A percentile compares a stretch with the other conserved stretches of the same genome.
Evolutionary conservation across 2,888 invertebrate species (phyloP).

Genomic region (Andrena minutula): DNA sequence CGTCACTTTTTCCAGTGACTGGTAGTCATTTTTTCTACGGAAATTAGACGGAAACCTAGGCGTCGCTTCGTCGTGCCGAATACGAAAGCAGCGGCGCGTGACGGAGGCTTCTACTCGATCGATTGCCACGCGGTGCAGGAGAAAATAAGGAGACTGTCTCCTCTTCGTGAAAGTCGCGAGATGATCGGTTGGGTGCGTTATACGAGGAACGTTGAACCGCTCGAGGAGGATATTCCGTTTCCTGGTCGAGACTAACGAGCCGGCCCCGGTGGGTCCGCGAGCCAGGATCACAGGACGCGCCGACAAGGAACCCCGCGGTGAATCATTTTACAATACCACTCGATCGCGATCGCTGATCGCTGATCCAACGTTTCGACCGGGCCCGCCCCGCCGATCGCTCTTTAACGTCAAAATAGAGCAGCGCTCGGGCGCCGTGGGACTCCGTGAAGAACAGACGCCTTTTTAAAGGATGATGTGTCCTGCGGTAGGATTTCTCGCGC

Average conservation of each 20-base stretch:
- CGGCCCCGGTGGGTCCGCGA: slow-evolving; percentile 74
- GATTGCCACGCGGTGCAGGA: neutral
- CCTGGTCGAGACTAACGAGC: slow-evolving; percentile 80
- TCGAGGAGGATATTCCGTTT: slow-evolving; percentile 73
- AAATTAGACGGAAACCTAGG: slow-evolving; percentile 10
- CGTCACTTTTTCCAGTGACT: neutral
- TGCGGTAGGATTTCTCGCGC: neutral
- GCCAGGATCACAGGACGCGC: slow-evolving; percentile 76
- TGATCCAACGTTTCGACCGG: slow-evolving; percentile 27
- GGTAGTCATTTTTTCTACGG: neutral
- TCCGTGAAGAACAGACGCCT: neutral
- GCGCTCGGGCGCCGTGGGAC: neutral
- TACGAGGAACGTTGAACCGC: slow-evolving; percentile 48
- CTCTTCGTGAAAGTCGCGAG: slow-evolving; percentile 47
- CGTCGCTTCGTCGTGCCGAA: neutral
- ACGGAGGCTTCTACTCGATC: slow-evolving; percentile 11
- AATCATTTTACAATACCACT: slow-evolving; percentile 78
- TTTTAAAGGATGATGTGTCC: too few relatives aligned
- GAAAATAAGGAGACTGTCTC: neutral
- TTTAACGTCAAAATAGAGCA: slow-evolving; percentile 56
- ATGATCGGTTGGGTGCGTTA: neutral
- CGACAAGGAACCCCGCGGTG: slow-evolving; percentile 79
- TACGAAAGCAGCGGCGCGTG: slow-evolving; percentile 22
- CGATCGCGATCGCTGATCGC: slow-evolving; percentile 65
- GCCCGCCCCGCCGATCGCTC: slow-evolving; percentile 21